A percentile compares a stretch with the other conserved stretches of the same genome.
Evolutionary conservation across 2,797 vertebrate species (phyloP).

Genomic region (Fundulus diaphanus): DNA sequence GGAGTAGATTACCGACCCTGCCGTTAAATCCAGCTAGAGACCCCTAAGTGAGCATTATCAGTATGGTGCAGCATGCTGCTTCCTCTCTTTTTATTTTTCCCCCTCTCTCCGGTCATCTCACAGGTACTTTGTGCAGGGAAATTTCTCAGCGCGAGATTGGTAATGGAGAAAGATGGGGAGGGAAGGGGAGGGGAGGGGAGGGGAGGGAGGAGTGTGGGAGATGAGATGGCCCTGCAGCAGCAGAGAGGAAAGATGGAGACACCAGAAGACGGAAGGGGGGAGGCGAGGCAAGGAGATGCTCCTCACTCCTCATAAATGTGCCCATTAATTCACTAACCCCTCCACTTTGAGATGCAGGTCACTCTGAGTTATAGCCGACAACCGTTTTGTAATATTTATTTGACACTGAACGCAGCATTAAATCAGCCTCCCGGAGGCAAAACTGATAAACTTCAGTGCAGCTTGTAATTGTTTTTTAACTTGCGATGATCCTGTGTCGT

Average conservation of each 20-base stretch:
- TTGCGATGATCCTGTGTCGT: slow-evolving; percentile 62
- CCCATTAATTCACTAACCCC: slow-evolving; percentile 66
- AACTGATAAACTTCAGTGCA: slow-evolving; percentile 73
- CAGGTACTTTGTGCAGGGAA: slow-evolving; percentile 59
- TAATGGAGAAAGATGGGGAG: slow-evolving; percentile 58
- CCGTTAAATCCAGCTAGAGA: slow-evolving; percentile 77
- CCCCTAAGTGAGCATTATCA: slow-evolving; percentile 77
- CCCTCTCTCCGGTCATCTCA: slow-evolving; percentile 36
- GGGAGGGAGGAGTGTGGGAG: slow-evolving; percentile 43
- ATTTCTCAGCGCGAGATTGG: slow-evolving; percentile 64
- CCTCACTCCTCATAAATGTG: slow-evolving; percentile 33
- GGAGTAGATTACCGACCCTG: slow-evolving; percentile 77
- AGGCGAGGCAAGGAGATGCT: slow-evolving; percentile 17
- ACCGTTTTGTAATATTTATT: slow-evolving; percentile 67
- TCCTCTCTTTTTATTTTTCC: slow-evolving; percentile 42
- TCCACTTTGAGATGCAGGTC: slow-evolving; percentile 59
- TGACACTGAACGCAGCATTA: slow-evolving; percentile 72
- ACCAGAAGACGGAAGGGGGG: slow-evolving; percentile 24
- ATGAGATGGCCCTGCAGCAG: slow-evolving; percentile 54
- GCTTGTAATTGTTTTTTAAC: slow-evolving; percentile 65
- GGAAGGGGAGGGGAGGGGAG: slow-evolving; percentile 52
- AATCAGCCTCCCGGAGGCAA: slow-evolving; percentile 55
- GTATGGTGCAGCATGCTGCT: slow-evolving; percentile 71
- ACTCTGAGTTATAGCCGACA: slow-evolving; percentile 62
- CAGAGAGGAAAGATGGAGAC: slow-evolving; percentile 45